These are phyloP conservation scores for Sarcophaga caerulescens DNA, from an alignment of 2,888 invertebrate genomes.

Conservation along the genomic window DNA sequence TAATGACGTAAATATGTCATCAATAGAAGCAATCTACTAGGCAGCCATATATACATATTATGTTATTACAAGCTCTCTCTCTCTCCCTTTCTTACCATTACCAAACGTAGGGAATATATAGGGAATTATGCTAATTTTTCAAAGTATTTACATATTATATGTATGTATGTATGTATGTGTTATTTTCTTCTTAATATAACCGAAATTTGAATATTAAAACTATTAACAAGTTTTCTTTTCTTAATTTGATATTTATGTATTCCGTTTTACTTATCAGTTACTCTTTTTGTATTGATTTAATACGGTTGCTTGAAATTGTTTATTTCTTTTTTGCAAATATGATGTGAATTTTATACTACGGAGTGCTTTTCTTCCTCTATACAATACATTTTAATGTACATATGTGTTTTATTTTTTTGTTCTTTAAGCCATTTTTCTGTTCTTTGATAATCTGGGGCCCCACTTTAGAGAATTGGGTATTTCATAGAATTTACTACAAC, in stretches of 20 bases:
- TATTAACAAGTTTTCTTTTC: slow-evolving; percentile 48
- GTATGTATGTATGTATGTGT: background rate
- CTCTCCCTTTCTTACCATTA: too few relatives aligned
- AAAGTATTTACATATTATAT: slow-evolving; percentile 5
- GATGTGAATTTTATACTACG: too few relatives aligned
- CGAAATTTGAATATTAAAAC: slow-evolving; percentile 50
- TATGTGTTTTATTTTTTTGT: slow-evolving; percentile 2
- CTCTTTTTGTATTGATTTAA: background rate
- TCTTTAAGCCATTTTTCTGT: slow-evolving; percentile 22
- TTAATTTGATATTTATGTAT: slow-evolving; percentile 1
- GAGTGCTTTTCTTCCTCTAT: background rate
- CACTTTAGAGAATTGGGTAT: slow-evolving; percentile 77
- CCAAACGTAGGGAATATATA: background rate
- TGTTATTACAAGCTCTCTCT: background rate
- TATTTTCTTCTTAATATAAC: background rate
- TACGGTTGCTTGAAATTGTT: background rate
- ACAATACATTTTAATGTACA: background rate
- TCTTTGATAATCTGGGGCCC: slow-evolving; percentile 64
- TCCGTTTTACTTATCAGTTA: background rate
- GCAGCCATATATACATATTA: background rate
- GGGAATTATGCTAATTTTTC: slow-evolving; percentile 60
- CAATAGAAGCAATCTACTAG: slow-evolving; percentile 44
- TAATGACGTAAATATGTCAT: slow-evolving; percentile 59
- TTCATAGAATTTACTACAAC: slow-evolving; percentile 64
- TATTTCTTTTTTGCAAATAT: background rate